phyloP scores from a whole-genome alignment of 2,797 vertebrate genomes.

The Coendou prehensilis region DNA sequence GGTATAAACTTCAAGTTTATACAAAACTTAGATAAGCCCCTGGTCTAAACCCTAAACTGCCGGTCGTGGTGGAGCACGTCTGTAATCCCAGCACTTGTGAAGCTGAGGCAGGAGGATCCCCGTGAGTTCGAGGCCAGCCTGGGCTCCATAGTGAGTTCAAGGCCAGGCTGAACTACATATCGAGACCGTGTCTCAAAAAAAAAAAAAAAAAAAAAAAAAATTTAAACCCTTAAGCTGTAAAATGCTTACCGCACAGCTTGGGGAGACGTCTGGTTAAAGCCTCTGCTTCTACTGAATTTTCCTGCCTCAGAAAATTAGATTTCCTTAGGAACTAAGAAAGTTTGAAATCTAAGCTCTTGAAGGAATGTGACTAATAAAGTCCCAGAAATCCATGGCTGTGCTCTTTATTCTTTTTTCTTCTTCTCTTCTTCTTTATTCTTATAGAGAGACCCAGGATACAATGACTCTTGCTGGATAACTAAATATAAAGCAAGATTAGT shows the following conservation, averaged over 20 bases:
- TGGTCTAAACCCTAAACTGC: background rate
- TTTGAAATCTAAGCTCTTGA: constrained; percentile 58
- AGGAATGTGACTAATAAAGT: background rate
- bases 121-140: background rate
- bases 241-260: background rate
- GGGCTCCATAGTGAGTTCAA: background rate
- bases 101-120: background rate
- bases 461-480: constrained; percentile 51
- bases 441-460: constrained; percentile 7
- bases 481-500: constrained; percentile 49
- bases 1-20: constrained; percentile 33
- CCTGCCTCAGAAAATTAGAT: constrained; percentile 47
- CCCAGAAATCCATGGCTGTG: background rate
- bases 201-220: background rate
- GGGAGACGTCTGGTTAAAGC: background rate
- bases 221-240: background rate
- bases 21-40: background rate
- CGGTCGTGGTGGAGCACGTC: background rate
- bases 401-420: constrained; percentile 25
- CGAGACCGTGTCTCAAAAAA: background rate
- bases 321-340: constrained; percentile 45
- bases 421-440: constrained; percentile 30
- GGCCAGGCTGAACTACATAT: background rate
- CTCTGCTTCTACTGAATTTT: constrained; percentile 49
- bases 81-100: background rate